Base-by-base conservation (phyloP, 2,113 vertebrate genomes). In the Xiphorhynchus elegans region DNA sequence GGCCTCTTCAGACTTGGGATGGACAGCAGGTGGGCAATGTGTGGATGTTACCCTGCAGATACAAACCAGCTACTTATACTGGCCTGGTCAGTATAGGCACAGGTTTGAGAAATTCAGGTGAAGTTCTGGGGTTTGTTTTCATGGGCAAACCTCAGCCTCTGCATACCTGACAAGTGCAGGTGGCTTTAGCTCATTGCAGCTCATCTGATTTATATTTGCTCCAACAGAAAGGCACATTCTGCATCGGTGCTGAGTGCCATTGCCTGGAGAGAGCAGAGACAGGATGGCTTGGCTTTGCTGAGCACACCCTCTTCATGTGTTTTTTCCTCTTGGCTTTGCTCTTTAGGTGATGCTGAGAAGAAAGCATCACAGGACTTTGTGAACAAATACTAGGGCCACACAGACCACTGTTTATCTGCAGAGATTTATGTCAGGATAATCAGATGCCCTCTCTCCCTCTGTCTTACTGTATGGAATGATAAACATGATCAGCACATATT, bases 121-220 rank as follows among this genome's bases (percentile, higher is more conserved):
- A n/a, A 18, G 15, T 24, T 33, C 21, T 25, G 10, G 59, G 24
- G 40, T 37, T 86, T 0, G 0, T 69, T 87, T 73, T 49, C 3
- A 1, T 37, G 64, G 50, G 13, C n/a, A 84, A 25, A 89, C 29
- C 18, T 89, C 55, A 52, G 24, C 58, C 24, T 74, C 59, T 58
- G 21, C 29, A 0, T 31, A 2, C 10, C 18, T 62, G n/a, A 28
- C 77, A 80, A 19, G 6, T 25, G 13, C 2, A 70, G 17, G 62
- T 62, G 63, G 35, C 39, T 76, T 73, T 13, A 37, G 42, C 42
- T 85, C 42, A 4, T 12, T 68, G 53, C 52, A 76, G 28, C 62
- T 83, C 62, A 46, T 31, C 70, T 72, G 20, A 26, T 7, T 64
- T 40, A 39, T 0, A 4, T 44, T 78, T 88, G 18, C 35, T 84